Conservation (phyloP, 2,113 vertebrate genomes). For the Melanerpes aurifrons region DNA sequence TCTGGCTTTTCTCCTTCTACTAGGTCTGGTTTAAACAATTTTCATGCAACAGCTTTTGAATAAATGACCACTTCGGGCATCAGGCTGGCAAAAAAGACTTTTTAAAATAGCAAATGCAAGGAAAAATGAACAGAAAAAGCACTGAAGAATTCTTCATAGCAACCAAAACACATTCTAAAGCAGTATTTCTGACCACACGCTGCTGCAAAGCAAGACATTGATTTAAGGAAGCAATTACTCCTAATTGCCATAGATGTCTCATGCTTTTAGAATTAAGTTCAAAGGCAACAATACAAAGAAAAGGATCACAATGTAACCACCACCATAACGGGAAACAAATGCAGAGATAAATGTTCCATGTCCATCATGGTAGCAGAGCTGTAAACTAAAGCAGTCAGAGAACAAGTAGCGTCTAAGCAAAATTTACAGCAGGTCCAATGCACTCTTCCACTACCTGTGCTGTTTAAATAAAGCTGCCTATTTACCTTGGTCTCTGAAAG, state of each 20-base stretch:
- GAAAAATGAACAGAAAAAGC: neutral
- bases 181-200: neutral
- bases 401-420: rapidly evolving
- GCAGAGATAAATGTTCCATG: neutral
- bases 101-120: neutral
- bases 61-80: neutral
- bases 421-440: neutral
- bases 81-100: neutral
- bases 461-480: neutral
- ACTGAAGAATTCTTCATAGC: neutral
- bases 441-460: neutral
- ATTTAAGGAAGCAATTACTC: neutral
- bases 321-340: rapidly evolving
- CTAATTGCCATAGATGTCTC: neutral
- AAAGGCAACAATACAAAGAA: neutral
- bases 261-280: neutral
- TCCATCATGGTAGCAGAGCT: neutral
- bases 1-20: neutral
- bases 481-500: neutral
- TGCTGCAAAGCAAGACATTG: rapidly evolving
- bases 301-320: neutral
- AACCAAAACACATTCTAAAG: neutral
- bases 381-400: neutral
- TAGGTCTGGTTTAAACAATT: neutral
- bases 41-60: neutral